Conservation (phyloP, 2,113 vertebrate genomes). For the Saccopteryx bilineata region DNA sequence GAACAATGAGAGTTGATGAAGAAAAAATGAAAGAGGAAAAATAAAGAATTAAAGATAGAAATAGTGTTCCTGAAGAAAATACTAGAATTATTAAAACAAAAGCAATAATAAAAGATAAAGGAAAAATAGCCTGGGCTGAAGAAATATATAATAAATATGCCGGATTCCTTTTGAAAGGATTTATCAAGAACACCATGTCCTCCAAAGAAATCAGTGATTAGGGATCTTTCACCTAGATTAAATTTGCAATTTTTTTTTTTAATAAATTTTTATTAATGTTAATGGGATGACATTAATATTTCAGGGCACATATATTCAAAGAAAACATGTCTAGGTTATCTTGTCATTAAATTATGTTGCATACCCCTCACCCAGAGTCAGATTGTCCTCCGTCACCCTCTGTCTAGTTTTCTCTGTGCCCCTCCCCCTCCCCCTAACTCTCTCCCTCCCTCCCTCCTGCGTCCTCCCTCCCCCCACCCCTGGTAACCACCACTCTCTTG, state of each 20-base stretch:
- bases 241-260: conserved; percentile 52
- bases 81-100: neutral
- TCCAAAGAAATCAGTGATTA: conserved; percentile 26
- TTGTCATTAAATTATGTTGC: no score
- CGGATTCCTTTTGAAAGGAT: conserved; percentile 25
- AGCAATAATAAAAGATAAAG: conserved; percentile 23
- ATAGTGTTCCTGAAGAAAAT: conserved; percentile 57
- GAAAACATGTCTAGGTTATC: no score
- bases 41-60: neutral
- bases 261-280: no score
- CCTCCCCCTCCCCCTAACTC: no score
- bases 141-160: neutral
- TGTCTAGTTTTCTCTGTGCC: no score
- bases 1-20: conserved; percentile 3
- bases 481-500: no score
- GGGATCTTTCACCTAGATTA: conserved; percentile 42
- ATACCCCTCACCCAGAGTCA: no score
- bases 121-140: neutral
- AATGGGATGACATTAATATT: no score
- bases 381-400: no score
- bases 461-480: no score
- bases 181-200: neutral
- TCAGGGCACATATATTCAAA: no score
- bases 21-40: neutral
- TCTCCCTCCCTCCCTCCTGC: no score